Evolutionary conservation across 1,140 invertebrate species (phyloP).

Genomic region (Lineus longissimus): DNA sequence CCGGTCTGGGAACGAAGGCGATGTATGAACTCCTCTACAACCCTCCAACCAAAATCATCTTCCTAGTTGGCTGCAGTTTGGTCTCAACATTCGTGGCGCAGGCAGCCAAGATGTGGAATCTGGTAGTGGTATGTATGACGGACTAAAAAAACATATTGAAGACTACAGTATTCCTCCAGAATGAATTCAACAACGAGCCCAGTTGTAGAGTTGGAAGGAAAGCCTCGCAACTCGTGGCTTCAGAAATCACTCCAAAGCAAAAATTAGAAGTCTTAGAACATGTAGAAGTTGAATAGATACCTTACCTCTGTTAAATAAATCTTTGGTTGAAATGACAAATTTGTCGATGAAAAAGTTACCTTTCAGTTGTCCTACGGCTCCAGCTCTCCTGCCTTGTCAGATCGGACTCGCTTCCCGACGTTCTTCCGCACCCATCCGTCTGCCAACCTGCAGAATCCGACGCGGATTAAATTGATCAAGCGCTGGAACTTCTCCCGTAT

Average conservation of each 20-base stretch:
- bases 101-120: slow-evolving; percentile 99
- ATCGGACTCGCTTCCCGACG: slow-evolving; percentile 93
- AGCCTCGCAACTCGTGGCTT: too few relatives aligned
- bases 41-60: slow-evolving; percentile 87
- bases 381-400: slow-evolving; percentile 95
- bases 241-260: too few relatives aligned
- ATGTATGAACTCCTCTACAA: slow-evolving; percentile 96
- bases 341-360: too few relatives aligned
- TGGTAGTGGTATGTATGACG: slow-evolving; percentile 94
- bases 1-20: slow-evolving; percentile 92
- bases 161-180: neutral
- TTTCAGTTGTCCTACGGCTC: slow-evolving; percentile 93
- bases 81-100: slow-evolving; percentile 99
- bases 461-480: slow-evolving; percentile 91
- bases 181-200: neutral
- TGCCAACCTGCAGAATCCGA: slow-evolving; percentile 98
- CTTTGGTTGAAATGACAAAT: too few relatives aligned
- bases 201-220: too few relatives aligned
- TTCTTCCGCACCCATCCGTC: slow-evolving; percentile 98
- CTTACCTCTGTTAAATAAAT: too few relatives aligned
- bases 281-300: too few relatives aligned
- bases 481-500: slow-evolving; percentile 96
- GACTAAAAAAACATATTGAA: neutral
- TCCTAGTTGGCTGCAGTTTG: slow-evolving; percentile 90
- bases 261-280: too few relatives aligned